Base-by-base conservation (phyloP, 2,797 vertebrate species). In the Crypturellus tataupa region DNA sequence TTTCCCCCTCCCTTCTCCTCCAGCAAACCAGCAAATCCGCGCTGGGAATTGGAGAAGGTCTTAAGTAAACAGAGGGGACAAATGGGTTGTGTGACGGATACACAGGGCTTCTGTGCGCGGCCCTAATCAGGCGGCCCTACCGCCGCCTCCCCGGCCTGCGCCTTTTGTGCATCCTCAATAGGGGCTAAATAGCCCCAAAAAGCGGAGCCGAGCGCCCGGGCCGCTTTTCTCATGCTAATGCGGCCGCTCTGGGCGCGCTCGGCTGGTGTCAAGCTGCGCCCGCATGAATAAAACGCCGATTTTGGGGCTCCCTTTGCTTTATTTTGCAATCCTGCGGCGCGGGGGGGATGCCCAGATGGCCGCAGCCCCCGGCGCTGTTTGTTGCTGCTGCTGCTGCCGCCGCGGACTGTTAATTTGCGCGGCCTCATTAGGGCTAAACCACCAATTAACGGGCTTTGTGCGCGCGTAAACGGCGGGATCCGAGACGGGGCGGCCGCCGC, bases 331-430 rank as follows among this genome's bases (percentile, higher is more conserved):
- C 47, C 10, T 5, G 21, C 6, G 5, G 20, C 7, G 46, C 47
- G 47, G 68, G 92, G 86, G 87, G 91, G 69, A 21, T 17, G 98
- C 96, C 96, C 98, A 99, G 99, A 99, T 99, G 99, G 99, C 98
- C 47, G 47, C 47, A 3, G 47, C 47, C 24, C 47, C 47, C 11
- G 47, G 24, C 47, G 47, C 47, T 49, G 47, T 99, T 99, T 99
- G 98, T 99, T 99, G 99, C 99, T 39, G 37, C 37, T 39, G 37
- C 37, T 99, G 99, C 99, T 98, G 98, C 98, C 98, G 99, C 98
- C 97, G 98, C 98, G 98, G 97, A 98, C 98, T 98, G 98, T 98
- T 99, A 98, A 99, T 98, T 98, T 98, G 98, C 98, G 98, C 97
- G 96, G 97, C 98, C 98, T 98, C 98, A 98, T 98, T 98, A 98